These are phyloP conservation scores for Bergia sp. DNA, from an alignment of 92 coral and sea anemone genomes.

Conservation along the genomic window DNA sequence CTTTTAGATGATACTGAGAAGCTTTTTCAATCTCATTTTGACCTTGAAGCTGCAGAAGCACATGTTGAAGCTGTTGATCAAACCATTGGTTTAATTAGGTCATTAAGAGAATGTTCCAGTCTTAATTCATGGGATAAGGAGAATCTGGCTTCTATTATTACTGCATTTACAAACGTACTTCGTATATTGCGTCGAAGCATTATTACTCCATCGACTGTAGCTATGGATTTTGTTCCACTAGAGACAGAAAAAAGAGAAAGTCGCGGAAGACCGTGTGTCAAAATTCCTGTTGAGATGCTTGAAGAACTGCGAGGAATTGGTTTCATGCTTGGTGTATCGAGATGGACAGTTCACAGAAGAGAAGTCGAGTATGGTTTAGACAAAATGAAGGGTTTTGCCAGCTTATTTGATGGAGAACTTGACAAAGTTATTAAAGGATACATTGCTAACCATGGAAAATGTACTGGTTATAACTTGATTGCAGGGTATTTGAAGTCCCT, in stretches of 20 bases:
- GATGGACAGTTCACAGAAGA: constrained; percentile 64
- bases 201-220: constrained; percentile 52
- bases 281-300: constrained; percentile 66
- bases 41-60: constrained; percentile 56
- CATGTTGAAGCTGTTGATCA: constrained; percentile 47
- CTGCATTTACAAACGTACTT: constrained; percentile 35
- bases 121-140: constrained; percentile 43
- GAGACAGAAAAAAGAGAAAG: neutral
- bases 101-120: constrained; percentile 36
- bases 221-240: neutral
- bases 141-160: constrained; percentile 47
- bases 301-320: constrained; percentile 66
- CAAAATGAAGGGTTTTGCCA: constrained; percentile 58
- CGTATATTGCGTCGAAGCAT: constrained; percentile 48
- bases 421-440: constrained; percentile 62
- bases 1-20: constrained; percentile 41
- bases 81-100: constrained; percentile 51
- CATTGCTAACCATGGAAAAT: constrained; percentile 68
- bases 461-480: constrained; percentile 65
- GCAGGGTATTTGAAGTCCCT: constrained; percentile 54
- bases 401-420: constrained; percentile 53
- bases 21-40: constrained; percentile 41
- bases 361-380: constrained; percentile 59
- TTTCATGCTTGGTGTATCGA: constrained; percentile 75
- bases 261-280: constrained; percentile 56